Evolutionary conservation across 2,888 invertebrate genomes (phyloP), one percentile per base, ranked within the genome.

Genomic region (Tridacna crocea): DNA sequence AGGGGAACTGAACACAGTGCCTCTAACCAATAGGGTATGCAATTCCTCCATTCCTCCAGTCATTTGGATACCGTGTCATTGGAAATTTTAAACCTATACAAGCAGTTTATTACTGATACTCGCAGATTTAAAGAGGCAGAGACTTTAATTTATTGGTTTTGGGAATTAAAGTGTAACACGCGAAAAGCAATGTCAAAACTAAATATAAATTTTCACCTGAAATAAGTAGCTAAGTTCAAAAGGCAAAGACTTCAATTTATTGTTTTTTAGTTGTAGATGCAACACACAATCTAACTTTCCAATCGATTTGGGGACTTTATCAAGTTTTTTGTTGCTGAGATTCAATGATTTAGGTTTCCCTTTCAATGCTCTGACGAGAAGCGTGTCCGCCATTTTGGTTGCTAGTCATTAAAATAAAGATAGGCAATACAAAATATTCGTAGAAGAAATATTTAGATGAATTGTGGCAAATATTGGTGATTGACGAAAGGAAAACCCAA

Each of bases 321-420:
- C 89, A n/a, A 94, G 88, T 46, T 92, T 91, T 84, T 92, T 93
- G 79, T 92, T 92, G 81, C 91, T 92, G 47, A 94, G 88, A 87
- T 92, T 93, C 47, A 94, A 75, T 11, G 89, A 77, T 89, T 92
- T 94, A 61, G 93, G 92, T 83, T 92, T 92, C 27, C 88, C 83
- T 87, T 92, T 92, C 55, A 93, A 75, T 4, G 92, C 92, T 58
- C 89, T 88, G 73, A 93, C 85, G 24, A 93, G 88, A 36, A 93
- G 88, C 79, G 92, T 90, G 90, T 92, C 92, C 90, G 93, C 92
- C 93, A 93, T 93, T 76, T 90, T 92, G 51, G 84, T 84, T 84
- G 84, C 84, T 84, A 84, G 61, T 55, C 61, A 19, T 73, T 27
- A 10, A 15, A 17, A 26, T 36, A 58, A 46, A 73, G 72, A 36